phyloP scores from a whole-genome alignment of 2,797 vertebrate species.

The Meriones psammophilus region DNA sequence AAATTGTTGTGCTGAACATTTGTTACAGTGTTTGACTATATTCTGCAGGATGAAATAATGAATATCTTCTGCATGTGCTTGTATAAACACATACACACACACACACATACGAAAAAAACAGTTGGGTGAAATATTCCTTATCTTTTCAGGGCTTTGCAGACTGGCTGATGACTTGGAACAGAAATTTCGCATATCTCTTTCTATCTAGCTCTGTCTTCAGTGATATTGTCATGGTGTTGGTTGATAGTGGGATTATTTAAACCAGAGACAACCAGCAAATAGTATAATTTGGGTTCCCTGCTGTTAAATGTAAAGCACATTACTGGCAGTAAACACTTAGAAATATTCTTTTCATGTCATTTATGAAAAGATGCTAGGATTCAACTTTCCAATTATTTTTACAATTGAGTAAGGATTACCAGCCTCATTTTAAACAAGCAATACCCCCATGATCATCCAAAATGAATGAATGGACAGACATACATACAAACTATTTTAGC shows the following conservation, averaged over 20 bases:
- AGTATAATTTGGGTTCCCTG: neutral
- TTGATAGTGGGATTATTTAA: slow-evolving; percentile 53
- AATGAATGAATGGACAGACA: neutral
- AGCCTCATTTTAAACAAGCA: slow-evolving; percentile 12
- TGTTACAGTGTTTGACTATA: slow-evolving; percentile 60
- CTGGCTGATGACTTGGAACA: slow-evolving; percentile 45
- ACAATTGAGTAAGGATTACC: neutral
- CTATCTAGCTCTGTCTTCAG: neutral
- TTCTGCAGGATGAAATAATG: slow-evolving; percentile 41
- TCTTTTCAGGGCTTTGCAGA: slow-evolving; percentile 48
- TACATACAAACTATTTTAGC: neutral
- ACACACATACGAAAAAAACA: neutral
- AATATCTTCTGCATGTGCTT: neutral
- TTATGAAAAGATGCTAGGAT: slow-evolving; percentile 49
- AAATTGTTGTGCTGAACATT: slow-evolving; percentile 39
- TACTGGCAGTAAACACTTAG: slow-evolving; percentile 34
- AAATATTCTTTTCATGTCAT: slow-evolving; percentile 62
- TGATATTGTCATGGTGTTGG: slow-evolving; percentile 2
- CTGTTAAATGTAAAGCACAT: slow-evolving; percentile 33
- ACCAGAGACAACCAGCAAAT: slow-evolving; percentile 18
- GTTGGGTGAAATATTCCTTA: slow-evolving; percentile 39
- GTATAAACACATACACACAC: neutral
- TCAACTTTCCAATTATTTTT: slow-evolving; percentile 60
- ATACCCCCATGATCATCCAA: neutral
- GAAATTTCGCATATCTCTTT: slow-evolving; percentile 8